These are phyloP conservation scores for Myioborus miniatus DNA, from an alignment of 2,797 vertebrate species.

Conservation along the genomic window DNA sequence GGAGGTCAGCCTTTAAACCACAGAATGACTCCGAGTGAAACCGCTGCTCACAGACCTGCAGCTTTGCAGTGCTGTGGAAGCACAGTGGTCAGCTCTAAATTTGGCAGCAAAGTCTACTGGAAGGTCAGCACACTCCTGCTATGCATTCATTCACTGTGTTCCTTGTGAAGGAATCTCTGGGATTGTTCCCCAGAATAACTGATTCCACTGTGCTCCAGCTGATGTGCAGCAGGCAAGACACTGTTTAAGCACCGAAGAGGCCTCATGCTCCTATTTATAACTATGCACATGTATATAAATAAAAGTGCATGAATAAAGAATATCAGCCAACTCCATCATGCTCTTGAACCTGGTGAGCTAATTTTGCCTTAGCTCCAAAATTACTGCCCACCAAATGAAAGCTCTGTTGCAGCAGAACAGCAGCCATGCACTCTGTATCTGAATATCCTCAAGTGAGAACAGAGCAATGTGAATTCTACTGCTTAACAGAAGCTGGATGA, in stretches of 20 bases:
- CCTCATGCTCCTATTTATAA: not conserved
- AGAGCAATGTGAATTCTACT: not conserved
- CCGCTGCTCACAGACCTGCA: not conserved
- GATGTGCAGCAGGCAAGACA: not conserved
- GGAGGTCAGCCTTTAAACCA: not conserved
- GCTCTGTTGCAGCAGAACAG: not conserved
- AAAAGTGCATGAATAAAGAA: not conserved
- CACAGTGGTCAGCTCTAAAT: not conserved
- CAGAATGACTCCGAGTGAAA: not conserved
- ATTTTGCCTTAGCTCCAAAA: not conserved
- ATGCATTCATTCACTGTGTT: not conserved
- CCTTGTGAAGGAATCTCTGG: not conserved
- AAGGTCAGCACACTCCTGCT: not conserved
- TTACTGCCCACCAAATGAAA: not conserved
- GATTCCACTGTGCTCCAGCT: not conserved
- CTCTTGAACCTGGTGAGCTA: not conserved
- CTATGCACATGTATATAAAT: too few relatives aligned
- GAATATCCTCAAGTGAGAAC: not conserved
- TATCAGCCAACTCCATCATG: not conserved
- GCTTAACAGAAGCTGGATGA: not conserved
- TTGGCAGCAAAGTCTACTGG: not conserved
- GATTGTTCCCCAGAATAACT: not conserved
- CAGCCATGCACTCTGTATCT: not conserved
- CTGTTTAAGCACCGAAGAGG: not conserved
- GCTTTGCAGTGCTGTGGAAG: not conserved